Base-by-base conservation (phyloP, 2,888 invertebrate genomes). In the Dasypolia templi region DNA sequence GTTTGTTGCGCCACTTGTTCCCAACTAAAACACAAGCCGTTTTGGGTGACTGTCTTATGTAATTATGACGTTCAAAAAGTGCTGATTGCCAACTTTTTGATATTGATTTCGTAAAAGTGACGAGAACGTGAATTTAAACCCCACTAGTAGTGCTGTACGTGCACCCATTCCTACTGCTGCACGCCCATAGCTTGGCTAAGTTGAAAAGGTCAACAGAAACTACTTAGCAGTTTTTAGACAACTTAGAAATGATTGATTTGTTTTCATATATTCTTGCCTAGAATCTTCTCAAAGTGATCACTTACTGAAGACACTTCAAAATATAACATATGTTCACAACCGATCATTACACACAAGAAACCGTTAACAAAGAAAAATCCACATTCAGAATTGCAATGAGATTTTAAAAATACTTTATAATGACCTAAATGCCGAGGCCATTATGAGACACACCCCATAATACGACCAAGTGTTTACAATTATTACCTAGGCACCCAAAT, bases 401-500 rank as follows among this genome's bases (percentile, higher is more conserved):
- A 81, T 82, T 81, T 85, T 46, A 78, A 87, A 85, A 86, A 81
- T 82, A 85, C 77, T 67, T 79, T 77, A 44, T 81, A 88, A 89
- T 88, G 56, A 85, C 81, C 72, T 64, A 78, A 85, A 65, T 77
- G 44, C 69, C 44, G n/a, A n/a, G 29, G 39, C 76, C 44, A 75
- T 79, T 80, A 82, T 32, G 39, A 66, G 65, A 55, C 77, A 77
- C 73, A 79, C 84, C 77, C 76, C 62, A 42, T 81, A 86, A 85
- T 82, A 70, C 44, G 59, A 66, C 61, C 75, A 85, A 86, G 86
- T 86, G 82, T 84, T 88, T 82, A 82, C 89, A 91, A 90, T 91
- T 88, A 89, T 82, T 85, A 80, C 75, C 83, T 85, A 71, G 71
- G 79, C 77, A 75, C 79, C 77, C 84, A 89, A 90, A 88, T 88